Evolutionary conservation across 2,113 vertebrate genomes (phyloP).

Genomic region (Rhipidura dahli): DNA sequence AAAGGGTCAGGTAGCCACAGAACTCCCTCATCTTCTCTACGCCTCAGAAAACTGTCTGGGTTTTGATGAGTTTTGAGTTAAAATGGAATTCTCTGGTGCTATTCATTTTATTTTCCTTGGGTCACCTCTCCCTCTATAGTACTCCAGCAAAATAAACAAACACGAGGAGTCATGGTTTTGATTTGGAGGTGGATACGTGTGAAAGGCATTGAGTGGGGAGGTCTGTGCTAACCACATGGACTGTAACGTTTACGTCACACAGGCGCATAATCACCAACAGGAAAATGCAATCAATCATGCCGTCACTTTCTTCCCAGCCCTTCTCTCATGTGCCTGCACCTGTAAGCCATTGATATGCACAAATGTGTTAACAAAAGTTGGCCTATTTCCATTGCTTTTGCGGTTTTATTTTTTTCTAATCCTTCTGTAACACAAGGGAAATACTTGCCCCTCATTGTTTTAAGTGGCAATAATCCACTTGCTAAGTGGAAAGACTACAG

Average conservation of each 20-base stretch:
- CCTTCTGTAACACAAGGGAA: neutral
- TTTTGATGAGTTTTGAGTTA: neutral
- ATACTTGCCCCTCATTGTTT: neutral
- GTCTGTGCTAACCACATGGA: neutral
- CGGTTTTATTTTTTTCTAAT: neutral
- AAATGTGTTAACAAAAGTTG: neutral
- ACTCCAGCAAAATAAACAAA: conserved; percentile 20
- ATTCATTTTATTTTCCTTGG: neutral
- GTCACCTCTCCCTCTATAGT: neutral
- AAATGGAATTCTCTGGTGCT: neutral
- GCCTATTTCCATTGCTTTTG: neutral
- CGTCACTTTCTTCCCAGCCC: neutral
- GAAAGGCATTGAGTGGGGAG: neutral
- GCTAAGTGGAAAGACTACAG: conserved; percentile 2
- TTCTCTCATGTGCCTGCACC: neutral
- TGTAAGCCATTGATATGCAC: neutral
- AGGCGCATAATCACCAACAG: neutral
- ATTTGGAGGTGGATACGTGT: neutral
- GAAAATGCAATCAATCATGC: conserved; percentile 28
- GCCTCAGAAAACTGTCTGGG: neutral
- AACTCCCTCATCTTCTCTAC: neutral
- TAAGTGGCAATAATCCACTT: conserved; percentile 14
- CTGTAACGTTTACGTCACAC: neutral
- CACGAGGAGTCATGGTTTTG: neutral
- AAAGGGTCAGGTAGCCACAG: neutral